A percentile compares a stretch with the other conserved stretches of the same genome.
phyloP scores from a whole-genome alignment of 2,797 vertebrate species.

The Semaprochilodus insignis region DNA sequence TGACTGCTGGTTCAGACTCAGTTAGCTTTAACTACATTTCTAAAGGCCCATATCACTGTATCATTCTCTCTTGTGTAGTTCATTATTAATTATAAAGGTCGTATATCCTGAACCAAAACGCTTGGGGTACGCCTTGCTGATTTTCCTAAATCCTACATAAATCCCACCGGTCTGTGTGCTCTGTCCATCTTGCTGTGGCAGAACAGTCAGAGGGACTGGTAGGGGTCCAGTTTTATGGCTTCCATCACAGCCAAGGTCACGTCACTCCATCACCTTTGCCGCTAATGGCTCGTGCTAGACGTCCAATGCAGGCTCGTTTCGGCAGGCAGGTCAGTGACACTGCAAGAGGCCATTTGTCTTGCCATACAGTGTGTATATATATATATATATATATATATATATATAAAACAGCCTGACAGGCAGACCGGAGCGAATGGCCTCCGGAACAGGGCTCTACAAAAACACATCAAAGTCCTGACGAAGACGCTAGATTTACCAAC shows the following conservation, averaged over 20 bases:
- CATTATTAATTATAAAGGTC: too few species aligned
- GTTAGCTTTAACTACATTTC: too few species aligned
- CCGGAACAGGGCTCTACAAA: background rate
- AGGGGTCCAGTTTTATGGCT: conserved; percentile 79
- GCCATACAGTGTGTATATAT: conserved; percentile 47
- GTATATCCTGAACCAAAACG: too few species aligned
- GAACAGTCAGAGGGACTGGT: conserved; percentile 72
- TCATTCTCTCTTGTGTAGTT: too few species aligned
- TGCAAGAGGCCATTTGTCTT: conserved; percentile 73
- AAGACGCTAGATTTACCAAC: background rate
- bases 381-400: too few species aligned
- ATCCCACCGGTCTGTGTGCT: background rate
- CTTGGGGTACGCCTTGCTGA: background rate
- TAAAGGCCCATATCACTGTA: too few species aligned
- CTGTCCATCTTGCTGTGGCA: conserved; percentile 67
- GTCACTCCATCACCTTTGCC: conserved; percentile 77
- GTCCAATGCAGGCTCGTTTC: conserved; percentile 69
- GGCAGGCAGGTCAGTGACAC: conserved; percentile 67
- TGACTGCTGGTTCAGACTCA: too few species aligned
- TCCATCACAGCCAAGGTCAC: conserved; percentile 78
- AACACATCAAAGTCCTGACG: conserved; percentile 7
- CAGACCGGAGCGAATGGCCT: conserved; percentile 9
- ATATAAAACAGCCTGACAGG: conserved; percentile 63
- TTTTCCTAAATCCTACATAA: background rate
- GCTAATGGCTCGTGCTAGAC: conserved; percentile 63